A percentile compares a stretch with the other conserved stretches of the same genome.
These are phyloP conservation scores for Phalacrocorax carbo DNA, from an alignment of 2,113 vertebrate genomes.

Conservation along the genomic window DNA sequence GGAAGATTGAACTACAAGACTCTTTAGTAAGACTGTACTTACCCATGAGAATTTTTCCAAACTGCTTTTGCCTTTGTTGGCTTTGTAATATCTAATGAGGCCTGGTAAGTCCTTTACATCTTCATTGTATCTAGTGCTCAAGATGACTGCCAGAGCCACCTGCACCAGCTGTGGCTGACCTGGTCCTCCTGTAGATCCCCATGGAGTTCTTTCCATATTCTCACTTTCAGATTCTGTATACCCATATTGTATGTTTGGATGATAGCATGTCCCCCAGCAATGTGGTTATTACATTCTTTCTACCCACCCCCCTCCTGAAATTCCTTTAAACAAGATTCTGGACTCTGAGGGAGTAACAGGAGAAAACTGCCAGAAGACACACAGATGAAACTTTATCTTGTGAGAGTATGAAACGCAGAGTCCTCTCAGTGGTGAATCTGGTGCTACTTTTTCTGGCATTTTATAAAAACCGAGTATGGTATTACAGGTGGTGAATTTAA, in stretches of 20 bases:
- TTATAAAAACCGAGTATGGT: background rate
- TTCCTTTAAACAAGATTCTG: background rate
- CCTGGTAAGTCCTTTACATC: background rate
- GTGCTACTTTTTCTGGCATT: background rate
- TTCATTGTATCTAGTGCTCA: background rate
- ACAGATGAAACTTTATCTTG: background rate
- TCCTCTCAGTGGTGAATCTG: background rate
- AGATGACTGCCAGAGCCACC: background rate
- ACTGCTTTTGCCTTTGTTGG: background rate
- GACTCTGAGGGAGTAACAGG: background rate
- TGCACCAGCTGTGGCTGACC: background rate
- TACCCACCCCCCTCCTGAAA: rapidly evolving
- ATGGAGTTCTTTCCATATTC: rapidly evolving
- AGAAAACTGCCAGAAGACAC: background rate
- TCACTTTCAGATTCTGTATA: background rate
- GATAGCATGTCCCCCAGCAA: background rate
- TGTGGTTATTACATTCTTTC: background rate
- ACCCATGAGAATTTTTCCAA: background rate
- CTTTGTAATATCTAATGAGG: background rate
- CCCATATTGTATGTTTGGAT: background rate
- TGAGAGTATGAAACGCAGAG: background rate
- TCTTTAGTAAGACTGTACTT: background rate
- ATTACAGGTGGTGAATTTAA: background rate
- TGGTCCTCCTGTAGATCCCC: background rate
- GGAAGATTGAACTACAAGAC: background rate